Base-by-base conservation (phyloP, 2,797 vertebrate genomes). In the Gymnoscopelus microlampas region DNA sequence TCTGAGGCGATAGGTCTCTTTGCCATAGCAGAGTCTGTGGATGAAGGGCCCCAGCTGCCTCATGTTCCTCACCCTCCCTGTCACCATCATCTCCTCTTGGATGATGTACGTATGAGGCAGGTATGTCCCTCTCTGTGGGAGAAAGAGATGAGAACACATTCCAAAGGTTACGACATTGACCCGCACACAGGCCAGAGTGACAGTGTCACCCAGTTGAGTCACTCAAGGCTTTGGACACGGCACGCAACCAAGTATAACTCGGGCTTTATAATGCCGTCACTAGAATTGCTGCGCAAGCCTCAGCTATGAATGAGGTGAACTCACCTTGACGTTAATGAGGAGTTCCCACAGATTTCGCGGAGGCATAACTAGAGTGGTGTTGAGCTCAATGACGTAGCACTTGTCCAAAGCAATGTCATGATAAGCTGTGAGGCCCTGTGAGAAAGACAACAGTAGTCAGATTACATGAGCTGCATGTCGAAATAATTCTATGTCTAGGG, bases 311-410 rank as follows among this genome's bases (percentile, higher is more conserved):
- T 11, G 35, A 0, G 8, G 11, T 0, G 19, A 5, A 13, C 87
- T 94, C 83, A 98, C 97, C 96, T 98, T 96, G 83, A 98, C 94
- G 0, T 97, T 98, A 74, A 95, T 86, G 3, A 98, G 95, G 70
- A 98, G 92, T 87, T 99, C 97, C 96, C 96, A 96, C 79, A 99
- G 95, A 91, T 91, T 97, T 19, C 95, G 94, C 5, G 96, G 97
- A 10, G 95, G 95, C 94, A 98, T 95, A 82, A 98, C 97, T 0
- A 95, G 87, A 32, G 95, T 95, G 39, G 95, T 96, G 90, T 98
- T 97, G 60, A 99, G 95, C 86, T 97, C 96, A 0, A 96, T 96
- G 86, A 99, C 93, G 6, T 97, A 99, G 90, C 97, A 99, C 74
- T 97, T 97, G 90, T 97, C 95, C 94, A 98, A 82, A 0, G 93